A percentile compares a stretch with the other conserved stretches of the same genome.
phyloP scores from a whole-genome alignment of 2,888 invertebrate species.

The Chloromyia formosa region DNA sequence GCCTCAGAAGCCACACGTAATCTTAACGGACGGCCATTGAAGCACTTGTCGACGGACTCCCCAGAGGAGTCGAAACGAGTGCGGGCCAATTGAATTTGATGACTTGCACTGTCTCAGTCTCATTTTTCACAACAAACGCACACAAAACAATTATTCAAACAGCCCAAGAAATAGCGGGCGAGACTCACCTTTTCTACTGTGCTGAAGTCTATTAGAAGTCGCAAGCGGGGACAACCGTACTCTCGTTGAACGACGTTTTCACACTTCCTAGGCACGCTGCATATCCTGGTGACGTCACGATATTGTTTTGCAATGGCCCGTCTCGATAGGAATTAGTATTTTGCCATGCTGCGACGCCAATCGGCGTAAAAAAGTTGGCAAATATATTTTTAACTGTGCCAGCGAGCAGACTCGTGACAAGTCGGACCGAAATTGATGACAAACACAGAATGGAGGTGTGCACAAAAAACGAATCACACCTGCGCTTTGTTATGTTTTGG shows the following conservation, averaged over 20 bases:
- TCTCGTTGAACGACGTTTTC: constrained; percentile 27
- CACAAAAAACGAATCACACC: constrained; percentile 4
- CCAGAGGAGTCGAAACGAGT: too few species aligned
- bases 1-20: too few species aligned
- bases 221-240: neutral
- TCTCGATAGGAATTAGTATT: neutral
- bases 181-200: constrained; percentile 22
- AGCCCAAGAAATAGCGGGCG: neutral
- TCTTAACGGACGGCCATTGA: too few species aligned
- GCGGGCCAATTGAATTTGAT: too few species aligned
- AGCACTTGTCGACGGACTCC: too few species aligned
- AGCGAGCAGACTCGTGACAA: neutral
- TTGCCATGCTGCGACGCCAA: neutral
- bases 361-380: neutral
- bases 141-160: constrained; percentile 19
- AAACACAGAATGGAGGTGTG: neutral
- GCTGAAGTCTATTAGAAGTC: neutral
- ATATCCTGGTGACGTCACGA: neutral
- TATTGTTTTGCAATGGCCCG: neutral
- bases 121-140: too few species aligned
- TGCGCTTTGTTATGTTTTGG: constrained; percentile 32
- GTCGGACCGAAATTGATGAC: constrained; percentile 23
- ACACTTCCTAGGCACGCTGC: neutral
- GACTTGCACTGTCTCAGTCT: too few species aligned
- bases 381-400: neutral